Conservation (phyloP, 1,140 invertebrate species). For the Halyomorpha halys region DNA sequence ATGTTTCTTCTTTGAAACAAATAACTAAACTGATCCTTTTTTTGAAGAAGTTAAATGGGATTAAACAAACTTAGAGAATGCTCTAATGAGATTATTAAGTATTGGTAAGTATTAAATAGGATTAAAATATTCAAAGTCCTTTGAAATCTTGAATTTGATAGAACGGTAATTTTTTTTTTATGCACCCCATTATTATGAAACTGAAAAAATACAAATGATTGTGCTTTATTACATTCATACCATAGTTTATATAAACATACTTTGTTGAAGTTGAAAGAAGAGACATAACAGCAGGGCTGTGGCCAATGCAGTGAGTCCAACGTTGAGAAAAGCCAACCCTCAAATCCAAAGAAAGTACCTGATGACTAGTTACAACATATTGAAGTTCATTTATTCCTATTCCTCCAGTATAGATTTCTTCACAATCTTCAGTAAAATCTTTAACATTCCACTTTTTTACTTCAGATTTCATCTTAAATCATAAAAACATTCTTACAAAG, state of each 20-base stretch:
- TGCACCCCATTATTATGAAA: no score
- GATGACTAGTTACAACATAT: constrained; percentile 11
- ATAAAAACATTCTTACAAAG: not conserved
- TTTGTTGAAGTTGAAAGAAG: not conserved
- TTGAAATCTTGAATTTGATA: no score
- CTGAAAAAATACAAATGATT: no score
- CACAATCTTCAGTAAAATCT: not conserved
- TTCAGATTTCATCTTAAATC: not conserved
- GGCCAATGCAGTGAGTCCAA: not conserved
- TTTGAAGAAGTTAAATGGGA: no score
- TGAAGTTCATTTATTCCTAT: not conserved
- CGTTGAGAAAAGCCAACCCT: constrained; percentile 1
- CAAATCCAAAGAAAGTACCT: not conserved
- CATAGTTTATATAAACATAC: not conserved
- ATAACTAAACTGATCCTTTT: no score
- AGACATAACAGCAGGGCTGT: not conserved
- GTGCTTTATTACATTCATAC: not conserved
- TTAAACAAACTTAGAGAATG: no score
- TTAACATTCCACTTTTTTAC: not conserved
- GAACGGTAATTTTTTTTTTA: no score
- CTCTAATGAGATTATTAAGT: no score
- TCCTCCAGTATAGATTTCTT: not conserved
- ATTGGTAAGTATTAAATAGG: no score
- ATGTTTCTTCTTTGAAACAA: no score
- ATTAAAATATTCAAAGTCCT: no score